phyloP scores from a whole-genome alignment of 2,888 invertebrate genomes.

The Euzophera pinguis region DNA sequence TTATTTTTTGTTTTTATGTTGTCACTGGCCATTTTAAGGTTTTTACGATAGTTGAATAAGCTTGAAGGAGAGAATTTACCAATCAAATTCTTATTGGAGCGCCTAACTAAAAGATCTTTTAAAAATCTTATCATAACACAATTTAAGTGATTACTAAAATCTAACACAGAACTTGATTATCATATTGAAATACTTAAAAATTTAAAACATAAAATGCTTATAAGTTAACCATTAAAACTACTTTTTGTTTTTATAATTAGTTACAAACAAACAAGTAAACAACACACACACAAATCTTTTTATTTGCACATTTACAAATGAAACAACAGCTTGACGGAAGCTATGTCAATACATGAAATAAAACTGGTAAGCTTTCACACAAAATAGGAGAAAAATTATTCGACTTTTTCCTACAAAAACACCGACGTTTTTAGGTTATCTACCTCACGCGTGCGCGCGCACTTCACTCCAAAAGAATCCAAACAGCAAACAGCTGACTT shows the following conservation, averaged over 20 bases:
- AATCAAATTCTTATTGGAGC: constrained; percentile 22
- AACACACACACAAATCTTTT: too few relatives aligned
- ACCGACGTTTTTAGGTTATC: constrained; percentile 36
- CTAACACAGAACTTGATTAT: constrained; percentile 16
- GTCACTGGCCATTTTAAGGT: constrained; percentile 40
- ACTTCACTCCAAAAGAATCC: constrained; percentile 18
- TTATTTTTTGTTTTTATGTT: constrained; percentile 41
- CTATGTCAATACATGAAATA: too few relatives aligned
- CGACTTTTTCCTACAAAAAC: not conserved
- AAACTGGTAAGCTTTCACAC: too few relatives aligned
- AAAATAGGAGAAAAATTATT: too few relatives aligned
- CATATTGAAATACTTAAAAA: too few relatives aligned
- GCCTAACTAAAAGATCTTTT: constrained; percentile 21
- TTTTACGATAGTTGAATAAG: constrained; percentile 15
- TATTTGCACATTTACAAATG: not conserved
- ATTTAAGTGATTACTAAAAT: constrained; percentile 13
- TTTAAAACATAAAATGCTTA: too few relatives aligned
- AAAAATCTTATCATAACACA: constrained; percentile 32
- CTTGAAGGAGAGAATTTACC: constrained; percentile 14
- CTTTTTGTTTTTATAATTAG: too few relatives aligned
- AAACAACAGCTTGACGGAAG: not conserved
- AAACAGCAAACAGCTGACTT: constrained; percentile 26
- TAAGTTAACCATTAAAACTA: too few relatives aligned
- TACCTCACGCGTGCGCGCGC: not conserved
- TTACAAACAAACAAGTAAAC: too few relatives aligned